These are phyloP conservation scores for Orbicella faveolata DNA, from an alignment of 64 coral and sea anemone genomes.

Conservation along the genomic window DNA sequence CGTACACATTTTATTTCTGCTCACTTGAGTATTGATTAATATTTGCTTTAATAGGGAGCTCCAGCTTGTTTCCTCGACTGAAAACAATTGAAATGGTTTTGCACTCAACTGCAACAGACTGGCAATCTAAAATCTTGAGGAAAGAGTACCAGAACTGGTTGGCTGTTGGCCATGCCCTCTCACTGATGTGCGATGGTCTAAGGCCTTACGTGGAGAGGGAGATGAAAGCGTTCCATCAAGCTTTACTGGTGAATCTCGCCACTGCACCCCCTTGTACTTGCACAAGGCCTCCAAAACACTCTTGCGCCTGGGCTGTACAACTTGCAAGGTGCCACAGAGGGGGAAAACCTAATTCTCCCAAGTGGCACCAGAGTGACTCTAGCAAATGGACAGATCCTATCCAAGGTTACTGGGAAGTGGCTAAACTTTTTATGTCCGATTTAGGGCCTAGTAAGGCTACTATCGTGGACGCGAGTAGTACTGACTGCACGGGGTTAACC, in stretches of 20 bases:
- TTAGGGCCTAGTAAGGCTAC: constrained; percentile 15
- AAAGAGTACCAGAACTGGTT: constrained; percentile 78
- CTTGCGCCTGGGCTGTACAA: constrained; percentile 64
- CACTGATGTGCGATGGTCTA: constrained; percentile 37
- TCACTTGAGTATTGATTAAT: too few relatives aligned
- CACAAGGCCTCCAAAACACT: constrained; percentile 10
- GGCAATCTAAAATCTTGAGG: constrained; percentile 51
- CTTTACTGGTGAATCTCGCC: constrained; percentile 25
- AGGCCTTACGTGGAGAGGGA: constrained; percentile 68
- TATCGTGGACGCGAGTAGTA: constrained; percentile 34
- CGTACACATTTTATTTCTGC: too few relatives aligned
- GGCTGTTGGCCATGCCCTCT: constrained; percentile 48
- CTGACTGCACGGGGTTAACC: constrained; percentile 63
- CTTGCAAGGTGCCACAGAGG: constrained; percentile 29
- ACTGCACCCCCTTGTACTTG: constrained; percentile 34
- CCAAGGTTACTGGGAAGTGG: constrained; percentile 63
- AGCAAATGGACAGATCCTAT: constrained; percentile 43
- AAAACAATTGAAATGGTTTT: neutral
- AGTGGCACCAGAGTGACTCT: constrained; percentile 63
- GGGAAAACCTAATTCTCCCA: constrained; percentile 40
- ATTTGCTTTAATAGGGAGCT: too few relatives aligned
- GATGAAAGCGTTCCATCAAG: constrained; percentile 42
- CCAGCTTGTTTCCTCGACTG: too few relatives aligned
- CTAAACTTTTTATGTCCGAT: constrained; percentile 81
- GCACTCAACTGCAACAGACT: neutral